Evolutionary conservation across 2,888 invertebrate genomes (phyloP).

Genomic region (Spodoptera picta): DNA sequence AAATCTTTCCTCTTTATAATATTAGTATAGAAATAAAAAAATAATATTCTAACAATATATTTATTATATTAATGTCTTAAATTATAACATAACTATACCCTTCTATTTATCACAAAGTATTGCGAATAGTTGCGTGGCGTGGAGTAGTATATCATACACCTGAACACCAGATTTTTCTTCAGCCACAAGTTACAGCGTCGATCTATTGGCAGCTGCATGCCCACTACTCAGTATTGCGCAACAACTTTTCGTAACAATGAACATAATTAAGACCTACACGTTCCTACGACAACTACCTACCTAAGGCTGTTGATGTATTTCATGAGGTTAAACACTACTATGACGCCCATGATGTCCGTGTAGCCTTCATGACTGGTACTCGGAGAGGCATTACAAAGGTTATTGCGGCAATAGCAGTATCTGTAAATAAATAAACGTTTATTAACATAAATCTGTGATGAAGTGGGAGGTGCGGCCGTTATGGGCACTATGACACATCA

Average conservation of each 20-base stretch:
- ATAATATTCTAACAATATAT: constrained; percentile 33
- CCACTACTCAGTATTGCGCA: constrained; percentile 39
- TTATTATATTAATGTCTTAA: constrained; percentile 44
- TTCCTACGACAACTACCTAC: constrained; percentile 69
- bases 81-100: constrained; percentile 43
- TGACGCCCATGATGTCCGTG: constrained; percentile 90
- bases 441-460: background rate
- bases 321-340: constrained; percentile 90
- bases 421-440: constrained; percentile 65
- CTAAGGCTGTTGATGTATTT: constrained; percentile 89
- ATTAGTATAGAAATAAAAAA: too few species aligned
- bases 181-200: too few species aligned
- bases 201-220: background rate
- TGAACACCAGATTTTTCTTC: constrained; percentile 16
- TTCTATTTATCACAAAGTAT: constrained; percentile 58
- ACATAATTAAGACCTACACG: constrained; percentile 46
- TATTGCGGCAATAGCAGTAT: constrained; percentile 93
- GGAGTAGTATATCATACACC: constrained; percentile 28
- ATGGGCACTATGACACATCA: background rate
- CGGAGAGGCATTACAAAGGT: constrained; percentile 91
- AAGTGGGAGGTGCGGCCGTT: constrained; percentile 1
- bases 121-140: constrained; percentile 54
- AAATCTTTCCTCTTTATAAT: too few species aligned
- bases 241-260: constrained; percentile 39
- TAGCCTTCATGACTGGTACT: constrained; percentile 83